A percentile compares a stretch with the other conserved stretches of the same genome.
phyloP scores from a whole-genome alignment of 37 sponge, comb jelly and placozoan species.

The Crambe crambe region DNA sequence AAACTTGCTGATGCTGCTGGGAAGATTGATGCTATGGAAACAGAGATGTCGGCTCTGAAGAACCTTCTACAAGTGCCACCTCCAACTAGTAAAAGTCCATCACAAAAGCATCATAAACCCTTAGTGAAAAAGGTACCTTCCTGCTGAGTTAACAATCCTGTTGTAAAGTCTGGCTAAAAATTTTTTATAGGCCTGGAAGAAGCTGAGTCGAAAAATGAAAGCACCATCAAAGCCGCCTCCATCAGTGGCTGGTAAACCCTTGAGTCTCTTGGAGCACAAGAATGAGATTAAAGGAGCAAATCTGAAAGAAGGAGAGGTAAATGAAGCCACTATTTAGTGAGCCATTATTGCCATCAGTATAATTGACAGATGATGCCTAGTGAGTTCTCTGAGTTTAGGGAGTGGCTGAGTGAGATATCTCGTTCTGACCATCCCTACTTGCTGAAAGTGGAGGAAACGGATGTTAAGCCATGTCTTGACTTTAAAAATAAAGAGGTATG shows the following conservation, averaged over 20 bases:
- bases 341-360: conserved; percentile 1
- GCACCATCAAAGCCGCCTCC: background rate
- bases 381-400: conserved; percentile 31
- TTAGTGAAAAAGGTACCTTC: conserved; percentile 16
- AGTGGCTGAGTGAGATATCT: conserved; percentile 40
- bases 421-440: conserved; percentile 37
- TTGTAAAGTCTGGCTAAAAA: background rate
- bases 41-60: conserved; percentile 56
- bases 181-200: background rate
- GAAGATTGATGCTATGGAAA: conserved; percentile 75
- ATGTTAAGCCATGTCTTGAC: conserved; percentile 61
- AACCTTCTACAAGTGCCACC: conserved; percentile 30
- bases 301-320: conserved; percentile 36
- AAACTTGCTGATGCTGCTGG: conserved; percentile 69
- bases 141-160: background rate
- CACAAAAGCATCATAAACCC: conserved; percentile 27
- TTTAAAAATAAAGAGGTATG: conserved; percentile 58
- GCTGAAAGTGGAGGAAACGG: background rate
- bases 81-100: background rate
- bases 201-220: background rate
- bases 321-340: background rate
- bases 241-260: background rate
- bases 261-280: conserved; percentile 38
- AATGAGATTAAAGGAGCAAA: conserved; percentile 21
- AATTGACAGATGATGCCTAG: conserved; percentile 15